Evolutionary conservation across 2,797 vertebrate genomes (phyloP).

Genomic region (Cygnus olor): DNA sequence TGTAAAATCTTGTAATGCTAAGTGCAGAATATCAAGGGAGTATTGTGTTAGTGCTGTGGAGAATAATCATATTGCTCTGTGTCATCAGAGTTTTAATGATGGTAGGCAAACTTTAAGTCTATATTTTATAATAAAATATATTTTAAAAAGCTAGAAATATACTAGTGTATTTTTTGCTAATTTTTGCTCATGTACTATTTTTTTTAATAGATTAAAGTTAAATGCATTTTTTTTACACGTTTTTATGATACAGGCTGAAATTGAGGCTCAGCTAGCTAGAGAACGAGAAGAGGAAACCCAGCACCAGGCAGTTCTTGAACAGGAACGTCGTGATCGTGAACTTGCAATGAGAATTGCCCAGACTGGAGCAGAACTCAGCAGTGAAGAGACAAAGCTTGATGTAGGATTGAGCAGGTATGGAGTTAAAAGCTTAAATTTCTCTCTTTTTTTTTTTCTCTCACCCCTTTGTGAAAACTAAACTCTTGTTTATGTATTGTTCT

Average conservation of each 20-base stretch:
- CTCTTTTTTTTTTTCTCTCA: neutral
- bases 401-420: constrained; percentile 87
- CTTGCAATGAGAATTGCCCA: constrained; percentile 94
- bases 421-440: neutral
- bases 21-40: neutral
- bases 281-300: constrained; percentile 88
- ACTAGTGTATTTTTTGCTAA: neutral
- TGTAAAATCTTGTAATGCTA: neutral
- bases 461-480: neutral
- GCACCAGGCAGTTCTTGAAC: constrained; percentile 90
- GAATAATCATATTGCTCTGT: neutral
- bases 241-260: constrained; percentile 83
- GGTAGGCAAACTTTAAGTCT: neutral
- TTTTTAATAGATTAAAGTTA: neutral
- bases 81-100: neutral
- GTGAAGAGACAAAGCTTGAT: constrained; percentile 85
- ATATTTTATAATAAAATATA: neutral
- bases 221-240: neutral
- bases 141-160: neutral
- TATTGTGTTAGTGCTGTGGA: neutral
- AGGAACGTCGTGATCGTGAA: constrained; percentile 93
- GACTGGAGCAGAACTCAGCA: constrained; percentile 93
- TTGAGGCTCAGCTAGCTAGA: constrained; percentile 88
- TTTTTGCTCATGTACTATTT: neutral
- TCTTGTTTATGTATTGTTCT: neutral